phyloP scores from a whole-genome alignment of 2,797 vertebrate species.

The Anguilla marmorata region DNA sequence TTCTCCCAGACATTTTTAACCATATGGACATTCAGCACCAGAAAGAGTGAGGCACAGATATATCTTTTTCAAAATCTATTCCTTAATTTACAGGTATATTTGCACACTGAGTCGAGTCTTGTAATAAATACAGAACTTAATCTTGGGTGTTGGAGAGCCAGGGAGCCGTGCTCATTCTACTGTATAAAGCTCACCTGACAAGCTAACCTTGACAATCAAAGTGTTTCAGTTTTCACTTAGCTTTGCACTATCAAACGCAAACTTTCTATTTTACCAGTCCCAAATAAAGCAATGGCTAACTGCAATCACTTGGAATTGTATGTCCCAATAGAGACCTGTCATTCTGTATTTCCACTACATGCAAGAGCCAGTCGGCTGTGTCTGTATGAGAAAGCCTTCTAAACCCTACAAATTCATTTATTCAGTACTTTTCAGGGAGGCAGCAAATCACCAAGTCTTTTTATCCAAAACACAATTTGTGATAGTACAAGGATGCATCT shows the following conservation, averaged over 20 bases:
- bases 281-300: not conserved
- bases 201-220: not conserved
- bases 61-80: not conserved
- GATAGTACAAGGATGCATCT: not conserved
- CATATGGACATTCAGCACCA: not conserved
- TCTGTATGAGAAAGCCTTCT: not conserved
- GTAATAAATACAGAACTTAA: not conserved
- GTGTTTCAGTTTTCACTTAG: not conserved
- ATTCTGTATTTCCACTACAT: not conserved
- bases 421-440: not conserved
- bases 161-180: not conserved
- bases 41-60: not conserved
- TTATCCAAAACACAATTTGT: not conserved
- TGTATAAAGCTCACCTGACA: not conserved
- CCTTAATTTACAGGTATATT: not conserved
- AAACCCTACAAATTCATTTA: not conserved
- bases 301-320: not conserved
- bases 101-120: not conserved
- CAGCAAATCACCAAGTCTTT: not conserved
- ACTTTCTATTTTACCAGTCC: not conserved
- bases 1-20: not conserved
- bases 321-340: not conserved
- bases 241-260: not conserved
- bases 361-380: not conserved
- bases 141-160: not conserved